These are phyloP conservation scores for Spicauda simplicius DNA, from an alignment of 2,888 invertebrate genomes.

Conservation along the genomic window DNA sequence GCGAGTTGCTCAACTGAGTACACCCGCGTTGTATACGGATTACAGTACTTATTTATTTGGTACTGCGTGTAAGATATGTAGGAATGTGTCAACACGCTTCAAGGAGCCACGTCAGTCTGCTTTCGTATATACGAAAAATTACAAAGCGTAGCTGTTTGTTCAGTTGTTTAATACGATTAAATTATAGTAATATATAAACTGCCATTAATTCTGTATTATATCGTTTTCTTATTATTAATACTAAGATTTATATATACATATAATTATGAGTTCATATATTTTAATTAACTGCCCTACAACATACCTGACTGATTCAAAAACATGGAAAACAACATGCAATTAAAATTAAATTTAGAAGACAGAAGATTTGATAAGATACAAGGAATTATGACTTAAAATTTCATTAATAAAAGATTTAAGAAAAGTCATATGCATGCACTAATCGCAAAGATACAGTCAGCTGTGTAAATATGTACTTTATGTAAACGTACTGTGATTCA, in stretches of 20 bases:
- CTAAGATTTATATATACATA: not conserved
- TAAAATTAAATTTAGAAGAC: too few species aligned
- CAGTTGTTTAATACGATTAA: slow-evolving; percentile 17
- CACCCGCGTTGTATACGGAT: slow-evolving; percentile 10
- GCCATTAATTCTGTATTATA: not conserved
- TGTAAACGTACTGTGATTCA: slow-evolving; percentile 3
- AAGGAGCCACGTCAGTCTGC: slow-evolving; percentile 21
- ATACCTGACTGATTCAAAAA: too few species aligned
- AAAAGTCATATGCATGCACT: not conserved
- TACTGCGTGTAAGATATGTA: slow-evolving; percentile 24
- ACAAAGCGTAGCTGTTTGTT: slow-evolving; percentile 15
- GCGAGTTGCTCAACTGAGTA: slow-evolving; percentile 9
- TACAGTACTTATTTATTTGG: slow-evolving; percentile 15
- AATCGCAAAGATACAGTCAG: not conserved
- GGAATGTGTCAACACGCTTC: slow-evolving; percentile 21
- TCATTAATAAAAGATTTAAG: not conserved
- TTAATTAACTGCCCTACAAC: too few species aligned
- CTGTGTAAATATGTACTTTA: not conserved
- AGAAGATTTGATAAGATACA: too few species aligned
- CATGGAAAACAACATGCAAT: too few species aligned
- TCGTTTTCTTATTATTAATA: not conserved
- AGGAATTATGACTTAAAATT: not conserved
- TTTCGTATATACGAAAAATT: slow-evolving; percentile 11
- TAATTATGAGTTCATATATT: too few species aligned
- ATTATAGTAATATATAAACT: not conserved